Evolutionary conservation across 2,888 invertebrate genomes (phyloP).

Genomic region (Rhingia campestris): DNA sequence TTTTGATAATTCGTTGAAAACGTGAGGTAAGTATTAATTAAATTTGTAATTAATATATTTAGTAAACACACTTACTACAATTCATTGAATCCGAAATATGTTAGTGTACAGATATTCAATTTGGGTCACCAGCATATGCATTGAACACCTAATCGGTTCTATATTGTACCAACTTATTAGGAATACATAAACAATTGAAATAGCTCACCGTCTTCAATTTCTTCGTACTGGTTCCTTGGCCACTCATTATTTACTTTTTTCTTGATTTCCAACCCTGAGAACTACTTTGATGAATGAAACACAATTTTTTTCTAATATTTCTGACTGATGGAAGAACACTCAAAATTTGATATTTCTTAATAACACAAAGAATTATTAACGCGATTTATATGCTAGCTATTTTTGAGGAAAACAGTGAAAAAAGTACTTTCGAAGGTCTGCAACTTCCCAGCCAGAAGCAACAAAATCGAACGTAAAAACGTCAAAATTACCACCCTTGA

Average conservation of each 20-base stretch:
- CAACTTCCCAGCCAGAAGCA: slow-evolving; percentile 1
- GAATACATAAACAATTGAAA: not conserved
- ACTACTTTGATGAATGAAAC: slow-evolving; percentile 19
- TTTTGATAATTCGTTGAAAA: not conserved
- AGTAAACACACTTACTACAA: not conserved
- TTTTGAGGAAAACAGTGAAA: not conserved
- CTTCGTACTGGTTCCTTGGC: slow-evolving; percentile 58
- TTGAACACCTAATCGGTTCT: not conserved
- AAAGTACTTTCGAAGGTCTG: slow-evolving; percentile 11
- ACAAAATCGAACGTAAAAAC: slow-evolving; percentile 2
- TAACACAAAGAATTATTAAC: not conserved
- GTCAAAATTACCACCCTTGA: slow-evolving; percentile 32
- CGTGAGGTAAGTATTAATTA: not conserved
- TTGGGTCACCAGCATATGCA: not conserved
- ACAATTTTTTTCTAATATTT: not conserved
- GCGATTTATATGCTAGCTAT: not conserved
- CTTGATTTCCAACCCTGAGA: not conserved
- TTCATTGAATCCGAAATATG: slow-evolving; percentile 8
- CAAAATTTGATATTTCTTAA: not conserved
- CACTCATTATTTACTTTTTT: slow-evolving; percentile 48
- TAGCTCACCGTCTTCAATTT: slow-evolving; percentile 66
- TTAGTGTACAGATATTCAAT: not conserved
- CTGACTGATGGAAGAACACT: slow-evolving; percentile 5
- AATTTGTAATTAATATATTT: not conserved
- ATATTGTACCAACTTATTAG: not conserved